Evolutionary conservation across 64 coral and sea anemone species (phyloP).

Genomic region (Porites australiensis): DNA sequence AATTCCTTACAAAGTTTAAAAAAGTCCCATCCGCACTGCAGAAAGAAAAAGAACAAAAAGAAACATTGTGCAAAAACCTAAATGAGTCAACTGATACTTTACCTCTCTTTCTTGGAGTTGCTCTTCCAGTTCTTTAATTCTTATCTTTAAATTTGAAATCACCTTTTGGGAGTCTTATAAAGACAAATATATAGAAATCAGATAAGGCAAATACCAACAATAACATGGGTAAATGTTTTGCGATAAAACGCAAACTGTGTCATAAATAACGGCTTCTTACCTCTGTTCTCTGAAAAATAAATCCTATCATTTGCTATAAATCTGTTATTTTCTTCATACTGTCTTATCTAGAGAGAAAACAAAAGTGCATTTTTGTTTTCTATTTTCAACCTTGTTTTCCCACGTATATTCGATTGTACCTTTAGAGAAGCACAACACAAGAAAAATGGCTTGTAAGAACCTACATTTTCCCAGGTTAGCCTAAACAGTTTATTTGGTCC

Average conservation of each 20-base stretch:
- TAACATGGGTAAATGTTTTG: too few species aligned
- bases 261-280: background rate
- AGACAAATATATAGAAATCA: background rate
- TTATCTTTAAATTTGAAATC: conserved; percentile 59
- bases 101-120: conserved; percentile 82
- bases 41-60: too few species aligned
- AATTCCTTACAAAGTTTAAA: too few species aligned
- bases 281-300: conserved; percentile 76
- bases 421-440: too few species aligned
- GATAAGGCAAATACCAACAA: too few species aligned
- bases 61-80: too few species aligned
- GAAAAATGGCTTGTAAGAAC: too few species aligned
- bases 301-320: conserved; percentile 76
- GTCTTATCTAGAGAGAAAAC: conserved; percentile 69
- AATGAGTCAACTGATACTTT: background rate
- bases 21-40: too few species aligned
- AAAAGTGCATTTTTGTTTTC: background rate
- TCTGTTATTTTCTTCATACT: conserved; percentile 97
- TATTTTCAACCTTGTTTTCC: background rate
- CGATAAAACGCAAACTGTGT: too few species aligned
- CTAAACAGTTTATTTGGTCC: too few species aligned
- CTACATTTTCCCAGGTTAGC: too few species aligned
- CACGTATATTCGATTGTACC: background rate
- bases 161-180: conserved; percentile 69
- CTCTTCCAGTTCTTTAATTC: conserved; percentile 89